Percentiles rank a stretch among this genome's conserved stretches.
phyloP scores from a whole-genome alignment of 2,888 invertebrate genomes.

The Tetranychus piercei region DNA sequence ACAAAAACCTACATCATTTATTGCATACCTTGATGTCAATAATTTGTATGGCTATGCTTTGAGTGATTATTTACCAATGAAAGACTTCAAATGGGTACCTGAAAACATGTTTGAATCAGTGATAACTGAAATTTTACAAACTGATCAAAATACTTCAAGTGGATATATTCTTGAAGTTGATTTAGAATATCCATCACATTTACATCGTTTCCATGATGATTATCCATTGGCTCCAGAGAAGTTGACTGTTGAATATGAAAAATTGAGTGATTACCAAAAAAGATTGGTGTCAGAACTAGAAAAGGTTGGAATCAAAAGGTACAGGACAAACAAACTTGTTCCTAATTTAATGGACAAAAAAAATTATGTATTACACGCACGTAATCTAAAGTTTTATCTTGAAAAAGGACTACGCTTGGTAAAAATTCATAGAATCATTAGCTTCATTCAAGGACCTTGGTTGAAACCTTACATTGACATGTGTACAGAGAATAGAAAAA shows the following conservation, averaged over 20 bases:
- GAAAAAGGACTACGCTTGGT: background rate
- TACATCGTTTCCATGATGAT: conserved; percentile 20
- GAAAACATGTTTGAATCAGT: background rate
- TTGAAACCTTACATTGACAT: conserved; percentile 25
- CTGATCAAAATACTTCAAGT: background rate
- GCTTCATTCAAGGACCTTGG: conserved; percentile 21
- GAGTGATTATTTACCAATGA: conserved; percentile 16
- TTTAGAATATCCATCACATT: conserved; percentile 19
- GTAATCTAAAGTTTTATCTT: background rate
- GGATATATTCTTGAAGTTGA: conserved; percentile 22
- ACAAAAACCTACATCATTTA: background rate
- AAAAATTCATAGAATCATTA: background rate
- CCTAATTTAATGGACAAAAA: conserved; percentile 22
- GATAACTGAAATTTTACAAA: background rate
- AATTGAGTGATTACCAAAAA: conserved; percentile 4
- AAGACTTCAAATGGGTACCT: conserved; percentile 19
- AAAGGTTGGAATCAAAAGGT: background rate
- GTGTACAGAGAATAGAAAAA: conserved; percentile 25
- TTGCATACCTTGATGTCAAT: conserved; percentile 6
- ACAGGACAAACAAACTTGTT: conserved; percentile 15
- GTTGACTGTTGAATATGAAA: conserved; percentile 5
- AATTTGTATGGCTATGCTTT: conserved; percentile 10
- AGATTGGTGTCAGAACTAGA: background rate
- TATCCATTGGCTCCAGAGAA: conserved; percentile 22
- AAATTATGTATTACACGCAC: background rate